Percentiles rank a stretch among this genome's conserved stretches.
Conservation (phyloP, 2,888 invertebrate genomes). For the Meliscaeva auricollis region DNA sequence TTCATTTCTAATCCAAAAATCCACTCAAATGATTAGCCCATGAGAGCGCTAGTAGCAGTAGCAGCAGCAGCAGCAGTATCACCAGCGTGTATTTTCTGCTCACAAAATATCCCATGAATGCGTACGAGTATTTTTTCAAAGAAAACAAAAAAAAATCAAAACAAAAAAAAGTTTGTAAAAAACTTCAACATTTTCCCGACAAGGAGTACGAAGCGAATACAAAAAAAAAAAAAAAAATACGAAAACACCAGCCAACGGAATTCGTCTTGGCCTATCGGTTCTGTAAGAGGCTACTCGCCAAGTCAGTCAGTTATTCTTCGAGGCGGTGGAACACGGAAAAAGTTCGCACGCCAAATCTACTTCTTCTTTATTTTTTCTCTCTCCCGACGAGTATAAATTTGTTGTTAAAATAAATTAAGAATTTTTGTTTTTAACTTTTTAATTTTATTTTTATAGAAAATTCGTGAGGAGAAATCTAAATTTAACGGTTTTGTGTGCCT, state of each 20-base stretch:
- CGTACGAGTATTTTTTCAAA: conserved; percentile 45
- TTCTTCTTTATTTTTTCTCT: not conserved
- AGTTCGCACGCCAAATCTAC: conserved; percentile 69
- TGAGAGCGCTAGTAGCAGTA: conserved; percentile 31
- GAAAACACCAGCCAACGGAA: conserved; percentile 57
- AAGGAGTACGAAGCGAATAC: conserved; percentile 51
- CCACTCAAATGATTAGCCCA: conserved; percentile 61
- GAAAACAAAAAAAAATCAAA: conserved; percentile 20
- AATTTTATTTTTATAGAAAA: conserved; percentile 42
- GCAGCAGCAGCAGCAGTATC: not conserved
- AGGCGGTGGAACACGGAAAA: conserved; percentile 73
- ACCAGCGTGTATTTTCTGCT: conserved; percentile 38
- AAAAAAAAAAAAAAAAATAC: conserved; percentile 1
- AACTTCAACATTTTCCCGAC: conserved; percentile 71
- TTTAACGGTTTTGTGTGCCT: conserved; percentile 57
- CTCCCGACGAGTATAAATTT: conserved; percentile 13
- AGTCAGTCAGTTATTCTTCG: conserved; percentile 73
- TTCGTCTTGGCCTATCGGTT: conserved; percentile 68
- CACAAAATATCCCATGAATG: conserved; percentile 66
- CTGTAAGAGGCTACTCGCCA: conserved; percentile 65
- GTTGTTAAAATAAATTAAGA: conserved; percentile 50
- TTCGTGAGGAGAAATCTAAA: conserved; percentile 72
- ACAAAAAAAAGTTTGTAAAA: conserved; percentile 35
- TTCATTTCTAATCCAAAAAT: conserved; percentile 59
- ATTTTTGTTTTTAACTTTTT: not conserved